These are phyloP conservation scores for Sympetrum striolatum DNA, from an alignment of 2,888 invertebrate genomes.

Conservation along the genomic window DNA sequence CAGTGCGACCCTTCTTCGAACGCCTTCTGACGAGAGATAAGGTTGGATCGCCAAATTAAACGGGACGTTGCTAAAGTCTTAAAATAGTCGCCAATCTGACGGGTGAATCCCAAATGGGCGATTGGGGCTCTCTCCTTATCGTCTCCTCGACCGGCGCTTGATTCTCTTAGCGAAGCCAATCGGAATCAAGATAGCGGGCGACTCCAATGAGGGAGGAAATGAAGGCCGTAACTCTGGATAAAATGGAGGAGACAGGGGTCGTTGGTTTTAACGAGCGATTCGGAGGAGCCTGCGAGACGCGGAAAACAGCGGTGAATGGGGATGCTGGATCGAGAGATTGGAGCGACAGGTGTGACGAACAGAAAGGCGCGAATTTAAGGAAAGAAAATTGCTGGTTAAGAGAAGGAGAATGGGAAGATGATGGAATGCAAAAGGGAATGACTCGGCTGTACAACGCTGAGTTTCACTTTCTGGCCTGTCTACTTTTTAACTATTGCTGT, in stretches of 20 bases:
- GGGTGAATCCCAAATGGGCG: background rate
- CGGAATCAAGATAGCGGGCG: background rate
- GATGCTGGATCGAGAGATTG: background rate
- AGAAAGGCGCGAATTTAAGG: background rate
- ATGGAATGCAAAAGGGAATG: too few species aligned
- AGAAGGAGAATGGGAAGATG: background rate
- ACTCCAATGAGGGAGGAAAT: background rate
- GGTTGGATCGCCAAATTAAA: too few species aligned
- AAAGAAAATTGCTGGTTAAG: background rate
- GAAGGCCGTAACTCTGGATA: conserved; percentile 6
- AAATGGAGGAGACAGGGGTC: background rate
- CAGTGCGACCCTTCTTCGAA: too few species aligned
- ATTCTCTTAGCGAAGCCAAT: background rate
- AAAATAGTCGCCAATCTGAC: background rate
- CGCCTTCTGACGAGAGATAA: too few species aligned
- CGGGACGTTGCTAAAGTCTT: too few species aligned
- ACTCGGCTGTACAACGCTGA: too few species aligned
- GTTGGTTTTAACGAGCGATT: conserved; percentile 32
- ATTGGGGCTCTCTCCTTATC: background rate
- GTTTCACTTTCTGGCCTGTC: too few species aligned
- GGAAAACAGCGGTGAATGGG: background rate
- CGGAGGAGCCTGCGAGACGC: background rate
- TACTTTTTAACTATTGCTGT: too few species aligned
- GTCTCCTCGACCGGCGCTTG: background rate
- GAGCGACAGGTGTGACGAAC: background rate